Evolutionary conservation across 2,888 invertebrate species (phyloP), one percentile per base, ranked within the genome.

Genomic region (Microctonus hyperodae): DNA sequence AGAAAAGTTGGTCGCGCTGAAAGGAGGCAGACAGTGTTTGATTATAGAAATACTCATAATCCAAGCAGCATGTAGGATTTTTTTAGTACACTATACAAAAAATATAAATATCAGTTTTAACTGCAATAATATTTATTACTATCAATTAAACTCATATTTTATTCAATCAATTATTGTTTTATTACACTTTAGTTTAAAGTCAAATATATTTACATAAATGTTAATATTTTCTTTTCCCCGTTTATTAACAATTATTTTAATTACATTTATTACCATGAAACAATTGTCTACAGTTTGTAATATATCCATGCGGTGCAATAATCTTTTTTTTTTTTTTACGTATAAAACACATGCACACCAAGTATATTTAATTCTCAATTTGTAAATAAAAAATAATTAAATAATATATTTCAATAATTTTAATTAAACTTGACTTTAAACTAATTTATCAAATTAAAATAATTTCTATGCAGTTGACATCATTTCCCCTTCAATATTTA

Each of bases 1-100:
- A 97, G 92, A 91, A 96, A 97, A 86, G 96, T 97, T 85, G 97
- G 97, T 83, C 97, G 94, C 87, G 97, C 97, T 97, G 96, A 89
- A 83, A 82, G 79, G 79, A 82, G 78, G 80, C 74, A 82, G 73
- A 78, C 74, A 67, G 65, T 44, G 44, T 64, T 71, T 69, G 68
- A 62, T 76, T 76, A 77, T 72, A 73, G 16, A 44, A 44, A 72
- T 67, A 68, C 65, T 65, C 33, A 50, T 44, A 56, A 28, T 31
- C 22, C 40, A 37, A 64, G 31, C 23, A 22, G 37, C 44, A 51
- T 28, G 20, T 51, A 61, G 61, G 23, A 44, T n/a, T 9, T 35
- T 53, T 20, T 53, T 35, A 37, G n/a, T 35, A 61, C 50, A 33
- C 28, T 48, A 35, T 62, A 62, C 31, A 51, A 35, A 25, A 22